Base-by-base conservation (phyloP, 1,140 invertebrate species). In the Psix sp. region DNA sequence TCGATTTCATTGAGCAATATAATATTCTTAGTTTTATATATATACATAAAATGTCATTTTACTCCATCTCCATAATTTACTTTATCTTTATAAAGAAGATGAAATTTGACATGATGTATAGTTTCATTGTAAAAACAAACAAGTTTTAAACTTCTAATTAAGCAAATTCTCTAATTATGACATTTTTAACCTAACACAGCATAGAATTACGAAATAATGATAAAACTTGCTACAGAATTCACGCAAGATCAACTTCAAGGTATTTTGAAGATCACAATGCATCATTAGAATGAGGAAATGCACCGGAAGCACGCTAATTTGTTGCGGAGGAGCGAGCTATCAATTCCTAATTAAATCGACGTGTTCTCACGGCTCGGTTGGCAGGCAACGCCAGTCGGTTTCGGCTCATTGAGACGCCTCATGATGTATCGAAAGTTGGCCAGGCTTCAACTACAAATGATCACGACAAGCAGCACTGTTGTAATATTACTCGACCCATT, bases 341-440 rank as follows among this genome's bases (percentile, higher is more conserved):
- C 78, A 84, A 80, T 84, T 83, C 62, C 78, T 82, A 83, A 83
- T 84, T 80, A 84, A 84, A 77, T 72, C 74, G 42, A 43, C 43
- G 54, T 38, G 57, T 57, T 66, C 54, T 51, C 40, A 45, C 51
- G 56, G 65, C 70, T 72, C 46, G 54, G 67, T 82, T 83, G 82
- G 81, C 82, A 82, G 39, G 60, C 59, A 43, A 72, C 42, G 48
- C 65, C 60, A 70, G 71, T 74, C 54, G 43, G 77, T 71, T 78
- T 78, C 75, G 56, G 49, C 76, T 82, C 78, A 80, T 80, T 77
- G 78, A 81, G 78, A 78, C 77, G 51, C 57, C 52, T 51, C 71
- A 49, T 62, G 77, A 82, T 83, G 77, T 79, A 83, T 84, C 76
- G 82, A 80, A 84, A 82, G 40, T 84, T 85, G 83, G 83, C 83